These are phyloP conservation scores for Ostrea edulis DNA, from an alignment of 1,140 invertebrate species.

Conservation along the genomic window DNA sequence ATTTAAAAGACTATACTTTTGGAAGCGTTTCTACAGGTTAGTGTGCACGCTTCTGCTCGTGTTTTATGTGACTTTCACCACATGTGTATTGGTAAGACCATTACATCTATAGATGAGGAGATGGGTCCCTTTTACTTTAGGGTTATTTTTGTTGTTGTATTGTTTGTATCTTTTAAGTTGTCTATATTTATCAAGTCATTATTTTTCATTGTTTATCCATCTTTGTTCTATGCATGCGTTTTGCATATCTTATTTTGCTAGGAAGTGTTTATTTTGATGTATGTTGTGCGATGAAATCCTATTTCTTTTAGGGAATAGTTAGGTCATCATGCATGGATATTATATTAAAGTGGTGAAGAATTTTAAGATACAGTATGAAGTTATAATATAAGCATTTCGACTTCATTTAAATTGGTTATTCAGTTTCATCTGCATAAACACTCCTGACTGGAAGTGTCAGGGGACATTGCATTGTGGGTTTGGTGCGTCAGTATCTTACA, in stretches of 20 bases:
- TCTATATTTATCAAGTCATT: not conserved
- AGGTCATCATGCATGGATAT: no score
- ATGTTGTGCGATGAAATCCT: no score
- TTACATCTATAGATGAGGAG: no score
- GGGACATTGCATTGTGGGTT: not conserved
- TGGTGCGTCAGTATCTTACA: not conserved
- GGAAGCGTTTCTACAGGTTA: slow-evolving; percentile 22
- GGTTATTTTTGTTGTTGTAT: not conserved
- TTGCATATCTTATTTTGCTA: not conserved
- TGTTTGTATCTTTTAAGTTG: not conserved
- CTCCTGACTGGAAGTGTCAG: not conserved
- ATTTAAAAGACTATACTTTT: slow-evolving; percentile 20
- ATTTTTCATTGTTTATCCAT: not conserved
- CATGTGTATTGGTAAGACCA: not conserved
- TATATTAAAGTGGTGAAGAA: not conserved
- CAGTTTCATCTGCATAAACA: not conserved
- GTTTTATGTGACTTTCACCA: not conserved
- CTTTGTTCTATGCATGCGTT: not conserved
- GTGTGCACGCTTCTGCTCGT: not conserved
- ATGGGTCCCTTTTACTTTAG: not conserved
- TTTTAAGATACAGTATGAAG: not conserved
- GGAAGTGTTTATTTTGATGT: not conserved
- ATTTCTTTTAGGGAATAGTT: no score
- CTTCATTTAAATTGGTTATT: not conserved
- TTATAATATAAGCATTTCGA: not conserved